These are phyloP conservation scores for Pangasius sanitwongsei DNA, from an alignment of 2,797 vertebrate species.

Conservation along the genomic window DNA sequence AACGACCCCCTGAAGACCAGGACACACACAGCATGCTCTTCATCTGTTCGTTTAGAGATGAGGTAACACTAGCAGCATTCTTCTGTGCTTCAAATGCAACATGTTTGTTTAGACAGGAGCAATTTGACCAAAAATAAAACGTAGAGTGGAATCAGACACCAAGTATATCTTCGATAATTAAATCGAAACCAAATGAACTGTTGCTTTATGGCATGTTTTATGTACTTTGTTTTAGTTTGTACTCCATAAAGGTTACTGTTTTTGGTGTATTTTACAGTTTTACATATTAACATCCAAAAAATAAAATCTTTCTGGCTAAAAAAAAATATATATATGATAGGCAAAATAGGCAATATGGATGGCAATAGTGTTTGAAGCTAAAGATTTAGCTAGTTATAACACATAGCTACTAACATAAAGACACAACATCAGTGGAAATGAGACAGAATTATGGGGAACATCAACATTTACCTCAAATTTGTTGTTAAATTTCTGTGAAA, in stretches of 20 bases:
- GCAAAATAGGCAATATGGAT: not conserved
- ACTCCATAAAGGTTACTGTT: not conserved
- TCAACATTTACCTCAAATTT: not conserved
- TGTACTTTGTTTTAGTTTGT: not conserved
- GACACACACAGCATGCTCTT: not conserved
- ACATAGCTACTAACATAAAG: not conserved
- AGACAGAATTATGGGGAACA: too few species aligned
- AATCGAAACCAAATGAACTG: not conserved
- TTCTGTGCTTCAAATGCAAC: not conserved
- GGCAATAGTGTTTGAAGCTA: not conserved
- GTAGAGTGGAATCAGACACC: not conserved
- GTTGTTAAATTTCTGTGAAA: not conserved
- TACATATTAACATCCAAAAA: not conserved
- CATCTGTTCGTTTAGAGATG: not conserved
- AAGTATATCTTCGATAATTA: not conserved
- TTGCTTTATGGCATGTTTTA: not conserved
- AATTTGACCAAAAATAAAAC: not conserved
- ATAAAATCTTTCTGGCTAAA: not conserved
- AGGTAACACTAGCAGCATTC: too few species aligned
- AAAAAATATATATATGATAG: not conserved
- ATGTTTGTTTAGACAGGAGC: not conserved
- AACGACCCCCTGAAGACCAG: not conserved
- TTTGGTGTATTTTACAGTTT: not conserved
- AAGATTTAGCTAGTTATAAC: not conserved
- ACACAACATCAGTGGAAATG: not conserved